phyloP scores from a whole-genome alignment of 92 coral and sea anemone species.

The Epizoanthus scotinus region DNA sequence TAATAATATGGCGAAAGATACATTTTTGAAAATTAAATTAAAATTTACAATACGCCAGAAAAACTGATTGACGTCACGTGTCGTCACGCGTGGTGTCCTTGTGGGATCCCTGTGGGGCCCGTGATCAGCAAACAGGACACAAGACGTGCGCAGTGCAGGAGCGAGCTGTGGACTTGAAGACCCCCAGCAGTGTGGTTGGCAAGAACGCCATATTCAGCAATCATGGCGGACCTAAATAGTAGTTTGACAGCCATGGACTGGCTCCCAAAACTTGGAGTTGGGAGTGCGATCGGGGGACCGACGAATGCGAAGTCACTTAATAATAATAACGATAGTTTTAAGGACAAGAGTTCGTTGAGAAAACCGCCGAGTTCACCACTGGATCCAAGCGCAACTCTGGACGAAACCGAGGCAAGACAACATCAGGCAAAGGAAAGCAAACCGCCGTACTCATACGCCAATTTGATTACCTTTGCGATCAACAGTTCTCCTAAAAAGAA shows the following conservation, averaged over 20 bases:
- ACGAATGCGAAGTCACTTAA: conserved; percentile 60
- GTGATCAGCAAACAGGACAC: neutral
- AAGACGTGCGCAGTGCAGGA: conserved; percentile 54
- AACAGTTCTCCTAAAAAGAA: conserved; percentile 97
- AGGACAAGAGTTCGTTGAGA: conserved; percentile 75
- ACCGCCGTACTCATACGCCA: conserved; percentile 99
- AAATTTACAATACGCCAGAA: too few relatives aligned
- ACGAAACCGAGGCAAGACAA: conserved; percentile 98
- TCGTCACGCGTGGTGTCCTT: too few relatives aligned
- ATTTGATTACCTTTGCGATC: conserved; percentile 96
- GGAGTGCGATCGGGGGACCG: conserved; percentile 82
- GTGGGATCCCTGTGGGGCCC: too few relatives aligned
- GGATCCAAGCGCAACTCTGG: conserved; percentile 93
- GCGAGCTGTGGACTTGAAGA: neutral
- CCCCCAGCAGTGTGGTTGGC: conserved; percentile 99
- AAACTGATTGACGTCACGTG: too few relatives aligned
- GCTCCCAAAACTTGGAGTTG: conserved; percentile 99
- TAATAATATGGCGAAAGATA: too few relatives aligned
- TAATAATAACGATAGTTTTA: conserved; percentile 71
- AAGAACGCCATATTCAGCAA: conserved; percentile 95
- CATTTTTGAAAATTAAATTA: too few relatives aligned
- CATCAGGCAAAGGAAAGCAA: conserved; percentile 96
- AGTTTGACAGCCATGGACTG: conserved; percentile 99
- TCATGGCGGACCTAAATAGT: conserved; percentile 99
- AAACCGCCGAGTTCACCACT: conserved; percentile 99